Evolutionary conservation across 2,797 vertebrate species (phyloP), one percentile per base, ranked within the genome.

Genomic region (Bufotes viridis): DNA sequence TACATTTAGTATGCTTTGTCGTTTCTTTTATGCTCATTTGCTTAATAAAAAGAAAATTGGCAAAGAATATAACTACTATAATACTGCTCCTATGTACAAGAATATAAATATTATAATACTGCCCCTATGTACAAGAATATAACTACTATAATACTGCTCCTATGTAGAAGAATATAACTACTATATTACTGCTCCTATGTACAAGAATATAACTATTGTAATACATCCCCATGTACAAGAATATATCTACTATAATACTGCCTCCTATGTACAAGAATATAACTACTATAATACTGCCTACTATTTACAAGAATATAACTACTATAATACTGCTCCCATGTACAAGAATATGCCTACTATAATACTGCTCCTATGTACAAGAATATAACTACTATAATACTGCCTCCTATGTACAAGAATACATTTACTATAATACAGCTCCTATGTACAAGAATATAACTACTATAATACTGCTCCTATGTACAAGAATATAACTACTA

Each of bases 161-260:
- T 67, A 67, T 67, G 7, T 26, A 67, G n/a, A 67, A 26, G 65
- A 12, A 67, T 67, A 69, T 69, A 69, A 69, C n/a, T 69, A 69
- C 65, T 69, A 69, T 69, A 69, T 29, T 69, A 69, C 65, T 69
- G 65, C 65, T 29, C 65, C 65, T 29, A 69, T 69, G 13, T 69
- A 69, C 65, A 69, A 29, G 65, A 69, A 69, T 69, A 69, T 69
- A 69, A 69, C 11, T 69, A 69, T n/a, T 69, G 26, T 69, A 69
- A 69, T 69, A 69, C 65, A 24, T 24, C 1, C 65, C n/a, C 29
- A 69, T 69, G 24, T 69, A 69, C 65, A 69, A 69, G 65, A 69
- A 69, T 69, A 69, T 69, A 69, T 29, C 65, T 69, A 69, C 65
- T 69, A 69, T 24, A 69, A 69, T 69, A 69, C 65, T 69, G 24